Base-by-base conservation (phyloP, 2,888 invertebrate genomes). In the Phoronis australis region DNA sequence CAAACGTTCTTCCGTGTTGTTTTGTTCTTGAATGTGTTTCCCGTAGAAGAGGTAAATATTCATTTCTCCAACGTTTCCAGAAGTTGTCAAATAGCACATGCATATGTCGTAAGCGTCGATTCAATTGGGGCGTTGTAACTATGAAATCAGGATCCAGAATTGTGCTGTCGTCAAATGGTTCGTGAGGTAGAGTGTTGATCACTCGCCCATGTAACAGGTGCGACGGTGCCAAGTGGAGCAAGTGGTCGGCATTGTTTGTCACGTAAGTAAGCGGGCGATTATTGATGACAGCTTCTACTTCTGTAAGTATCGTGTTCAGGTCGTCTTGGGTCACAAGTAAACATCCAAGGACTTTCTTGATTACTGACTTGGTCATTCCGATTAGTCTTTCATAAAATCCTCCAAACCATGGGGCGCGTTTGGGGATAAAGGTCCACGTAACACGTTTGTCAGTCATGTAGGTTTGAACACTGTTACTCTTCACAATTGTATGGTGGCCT, bases 251-350 rank as follows among this genome's bases (percentile, higher is more conserved):
- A 26, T 51, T 50, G 3, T 42, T 43, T 1, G 50, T 47, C 24
- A 54, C 49, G 24, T 50, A 48, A 4, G 52, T 58, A 3, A 58
- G 24, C 4, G 15, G n/a, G n/a, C n/a, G n/a, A n/a, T n/a, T n/a
- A n/a, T n/a, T n/a, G n/a, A n/a, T n/a, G n/a, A n/a, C n/a, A n/a
- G n/a, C n/a, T n/a, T n/a, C n/a, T n/a, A n/a, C n/a, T n/a, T n/a
- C n/a, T n/a, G n/a, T n/a, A n/a, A 52, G n/a, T n/a, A 59, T 25
- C 5, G 56, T 56, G 20, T 31, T 38, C 25, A 58, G 48, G 9
- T 42, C 24, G 9, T 57, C 49, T 9, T 47, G 27, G 35, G 35
- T 42, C 6, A 56, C 18, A 9, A 24, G 37, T 21, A 52, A 23
- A 15, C 48, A 37, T 27, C 47, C 48, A 6, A 55, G 41, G 4